Conservation (phyloP, 2,888 invertebrate species). For the Sesamia inferens region DNA sequence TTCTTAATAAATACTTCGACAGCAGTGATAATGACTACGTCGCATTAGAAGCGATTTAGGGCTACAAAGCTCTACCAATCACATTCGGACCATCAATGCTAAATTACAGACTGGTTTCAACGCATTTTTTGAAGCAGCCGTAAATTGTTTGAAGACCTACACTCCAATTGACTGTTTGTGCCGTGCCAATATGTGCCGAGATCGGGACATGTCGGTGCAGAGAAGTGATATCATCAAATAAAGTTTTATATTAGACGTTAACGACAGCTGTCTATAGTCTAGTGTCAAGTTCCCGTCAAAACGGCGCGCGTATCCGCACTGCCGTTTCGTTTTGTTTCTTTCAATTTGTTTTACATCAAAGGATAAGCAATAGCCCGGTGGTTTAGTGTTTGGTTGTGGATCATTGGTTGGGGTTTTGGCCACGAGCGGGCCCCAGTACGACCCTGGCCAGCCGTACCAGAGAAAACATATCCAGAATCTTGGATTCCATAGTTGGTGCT, state of each 20-base stretch:
- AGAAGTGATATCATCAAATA: constrained; percentile 87
- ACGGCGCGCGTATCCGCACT: constrained; percentile 83
- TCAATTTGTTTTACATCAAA: constrained; percentile 88
- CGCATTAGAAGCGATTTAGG: constrained; percentile 71
- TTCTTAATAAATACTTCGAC: constrained; percentile 38
- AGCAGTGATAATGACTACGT: constrained; percentile 54
- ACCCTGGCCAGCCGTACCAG: constrained; percentile 88
- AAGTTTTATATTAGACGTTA: constrained; percentile 62
- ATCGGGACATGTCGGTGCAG: constrained; percentile 92
- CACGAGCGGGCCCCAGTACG: constrained; percentile 76
- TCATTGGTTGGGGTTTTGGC: constrained; percentile 78
- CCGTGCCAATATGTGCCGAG: constrained; percentile 92
- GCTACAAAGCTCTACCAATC: constrained; percentile 80
- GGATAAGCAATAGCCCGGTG: constrained; percentile 86
- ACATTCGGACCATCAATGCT: constrained; percentile 92
- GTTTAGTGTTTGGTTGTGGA: constrained; percentile 79
- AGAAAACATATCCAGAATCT: constrained; percentile 88
- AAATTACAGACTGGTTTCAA: constrained; percentile 97
- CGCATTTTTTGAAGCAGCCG: constrained; percentile 98
- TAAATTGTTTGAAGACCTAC: constrained; percentile 88
- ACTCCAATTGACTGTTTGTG: constrained; percentile 78
- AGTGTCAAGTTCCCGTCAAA: constrained; percentile 82
- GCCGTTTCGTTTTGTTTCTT: constrained; percentile 88
- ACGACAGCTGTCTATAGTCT: constrained; percentile 70
- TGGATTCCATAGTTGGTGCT: constrained; percentile 88